These are phyloP conservation scores for Tamandua tetradactyla DNA, from an alignment of 2,797 vertebrate genomes.

Conservation along the genomic window DNA sequence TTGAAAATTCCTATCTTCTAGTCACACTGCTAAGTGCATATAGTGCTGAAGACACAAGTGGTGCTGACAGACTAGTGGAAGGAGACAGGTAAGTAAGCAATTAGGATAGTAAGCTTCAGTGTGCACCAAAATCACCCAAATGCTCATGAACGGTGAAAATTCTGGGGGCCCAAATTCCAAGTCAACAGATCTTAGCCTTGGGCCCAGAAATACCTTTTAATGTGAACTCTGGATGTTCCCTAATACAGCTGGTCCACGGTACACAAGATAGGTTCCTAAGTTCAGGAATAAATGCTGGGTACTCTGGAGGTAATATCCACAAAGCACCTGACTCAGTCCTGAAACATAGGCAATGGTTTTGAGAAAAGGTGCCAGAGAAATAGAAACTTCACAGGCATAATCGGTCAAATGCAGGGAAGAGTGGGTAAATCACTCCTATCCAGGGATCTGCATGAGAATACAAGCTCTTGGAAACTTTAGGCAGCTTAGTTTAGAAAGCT, in stretches of 20 bases:
- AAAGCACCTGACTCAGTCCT: not conserved
- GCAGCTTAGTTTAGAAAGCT: not conserved
- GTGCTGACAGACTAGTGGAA: not conserved
- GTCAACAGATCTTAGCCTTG: not conserved
- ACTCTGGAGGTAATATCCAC: not conserved
- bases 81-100: not conserved
- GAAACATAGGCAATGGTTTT: not conserved
- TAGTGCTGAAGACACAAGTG: not conserved
- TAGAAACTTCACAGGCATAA: not conserved
- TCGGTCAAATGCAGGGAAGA: not conserved
- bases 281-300: not conserved
- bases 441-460: not conserved
- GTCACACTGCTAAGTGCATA: not conserved
- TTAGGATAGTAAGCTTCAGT: not conserved
- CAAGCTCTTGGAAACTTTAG: not conserved
- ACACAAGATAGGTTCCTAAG: not conserved
- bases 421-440: not conserved
- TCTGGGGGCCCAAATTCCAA: not conserved
- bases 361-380: not conserved
- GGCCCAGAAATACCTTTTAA: not conserved
- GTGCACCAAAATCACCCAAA: not conserved
- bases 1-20: not conserved
- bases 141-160: not conserved
- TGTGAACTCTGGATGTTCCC: accelerated
- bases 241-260: not conserved